phyloP scores from a whole-genome alignment of 64 coral and sea anemone species.

The Catalaphyllia jardinei region DNA sequence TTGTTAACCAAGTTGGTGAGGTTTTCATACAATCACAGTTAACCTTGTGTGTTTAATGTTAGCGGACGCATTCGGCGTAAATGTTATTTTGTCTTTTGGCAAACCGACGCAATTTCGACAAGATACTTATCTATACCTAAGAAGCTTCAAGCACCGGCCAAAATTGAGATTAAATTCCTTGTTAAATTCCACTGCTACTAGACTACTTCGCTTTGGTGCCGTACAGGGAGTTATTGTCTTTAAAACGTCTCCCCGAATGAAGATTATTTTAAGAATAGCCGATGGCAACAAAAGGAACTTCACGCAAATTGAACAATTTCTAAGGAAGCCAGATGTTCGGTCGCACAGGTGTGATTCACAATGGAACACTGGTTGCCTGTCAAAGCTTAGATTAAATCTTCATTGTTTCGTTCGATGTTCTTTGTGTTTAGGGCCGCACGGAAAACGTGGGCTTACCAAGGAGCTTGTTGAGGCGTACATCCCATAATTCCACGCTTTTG shows the following conservation, averaged over 20 bases:
- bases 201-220: conserved; percentile 9
- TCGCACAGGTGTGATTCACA: conserved; percentile 39
- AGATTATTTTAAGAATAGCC: conserved; percentile 6
- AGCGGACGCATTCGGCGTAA: background rate
- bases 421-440: conserved; percentile 12
- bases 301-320: conserved; percentile 48
- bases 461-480: conserved; percentile 20
- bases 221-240: conserved; percentile 17
- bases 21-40: background rate
- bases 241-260: background rate
- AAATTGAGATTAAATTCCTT: background rate
- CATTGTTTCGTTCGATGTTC: conserved; percentile 7
- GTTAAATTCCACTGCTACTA: conserved; percentile 26
- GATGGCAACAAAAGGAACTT: conserved; percentile 38
- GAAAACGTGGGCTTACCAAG: conserved; percentile 35
- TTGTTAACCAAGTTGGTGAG: background rate
- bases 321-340: conserved; percentile 27
- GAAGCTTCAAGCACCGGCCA: background rate
- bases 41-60: background rate
- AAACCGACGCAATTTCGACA: background rate
- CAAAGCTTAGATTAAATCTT: conserved; percentile 47
- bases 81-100: conserved; percentile 24
- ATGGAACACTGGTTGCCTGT: conserved; percentile 48
- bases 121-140: background rate
- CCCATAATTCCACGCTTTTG: conserved; percentile 44